Evolutionary conservation across 2,888 invertebrate genomes (phyloP), one percentile per base, ranked within the genome.

Genomic region (Andrena minutula): DNA sequence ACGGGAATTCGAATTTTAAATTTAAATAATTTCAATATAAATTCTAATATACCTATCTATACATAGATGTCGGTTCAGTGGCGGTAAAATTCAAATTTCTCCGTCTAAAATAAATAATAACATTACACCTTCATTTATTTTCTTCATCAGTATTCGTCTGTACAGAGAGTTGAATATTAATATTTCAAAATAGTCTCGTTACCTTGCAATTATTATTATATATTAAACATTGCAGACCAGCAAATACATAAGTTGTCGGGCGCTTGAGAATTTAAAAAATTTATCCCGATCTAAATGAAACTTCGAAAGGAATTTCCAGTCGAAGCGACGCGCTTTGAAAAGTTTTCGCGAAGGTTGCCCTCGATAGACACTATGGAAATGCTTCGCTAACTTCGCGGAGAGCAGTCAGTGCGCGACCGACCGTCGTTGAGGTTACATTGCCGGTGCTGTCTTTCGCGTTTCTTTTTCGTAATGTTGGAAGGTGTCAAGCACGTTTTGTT

Each of bases 401-500:
- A 63, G 30, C 20, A 49, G 10, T 63, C 75, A 80, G 82, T 82
- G 75, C 75, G 68, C 74, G 72, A 53, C 41, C 51, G 64, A 72
- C 68, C 53, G 68, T 82, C 68, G 75, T 64, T 10, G 63, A 75
- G 82, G 71, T 82, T 82, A 83, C 63, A 71, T 78, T n/a, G 75
- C 75, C 81, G 81, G 81, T 75, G 30, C 10, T 49, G 47, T 66
- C 41, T 71, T 63, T 60, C 63, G 53, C 41, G 78, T 75, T 75
- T 66, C 26, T 63, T 74, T 56, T 76, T 35, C 79, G 89, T 79
- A 86, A 97, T 97, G 97, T 94, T 98, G 88, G 96, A 97, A 70
- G 95, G 96, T 84, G 97, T 98, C 6, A 98, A 98, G 94, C 97
- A 97, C 92, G 95, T 98, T 58, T 96, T 99, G 90, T 95, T 99